Percentiles rank a stretch among this genome's conserved stretches.
phyloP scores from a whole-genome alignment of 2,113 vertebrate species.

The Python bivittatus region DNA sequence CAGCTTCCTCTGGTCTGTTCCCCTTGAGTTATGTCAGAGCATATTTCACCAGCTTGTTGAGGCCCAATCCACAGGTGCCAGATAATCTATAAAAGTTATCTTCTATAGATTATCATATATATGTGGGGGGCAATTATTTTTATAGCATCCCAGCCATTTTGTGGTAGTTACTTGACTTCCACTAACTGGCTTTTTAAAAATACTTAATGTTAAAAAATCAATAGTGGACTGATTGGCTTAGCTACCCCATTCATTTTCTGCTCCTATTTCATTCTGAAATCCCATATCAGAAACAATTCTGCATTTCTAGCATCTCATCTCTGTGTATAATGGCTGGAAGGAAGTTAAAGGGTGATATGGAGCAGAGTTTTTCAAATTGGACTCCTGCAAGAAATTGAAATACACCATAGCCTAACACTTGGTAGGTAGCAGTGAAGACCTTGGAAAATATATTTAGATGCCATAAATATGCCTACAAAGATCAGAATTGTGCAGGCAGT shows the following conservation, averaged over 20 bases:
- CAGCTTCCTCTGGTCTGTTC: neutral
- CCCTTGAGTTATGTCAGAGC: neutral
- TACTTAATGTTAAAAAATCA: neutral
- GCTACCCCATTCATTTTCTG: neutral
- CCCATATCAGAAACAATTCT: neutral
- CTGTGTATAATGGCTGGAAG: neutral
- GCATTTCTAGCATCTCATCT: neutral
- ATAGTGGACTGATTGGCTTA: neutral
- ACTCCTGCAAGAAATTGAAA: neutral
- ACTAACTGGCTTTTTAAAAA: neutral
- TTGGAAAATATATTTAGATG: neutral
- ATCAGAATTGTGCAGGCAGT: neutral
- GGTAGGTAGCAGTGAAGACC: neutral
- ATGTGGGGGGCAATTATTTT: neutral
- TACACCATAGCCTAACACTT: neutral
- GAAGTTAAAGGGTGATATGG: neutral
- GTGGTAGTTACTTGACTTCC: neutral
- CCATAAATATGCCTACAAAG: neutral
- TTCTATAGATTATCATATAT: too few species aligned
- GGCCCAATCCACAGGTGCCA: neutral
- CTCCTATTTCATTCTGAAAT: neutral
- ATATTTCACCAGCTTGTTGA: neutral
- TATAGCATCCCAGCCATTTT: neutral
- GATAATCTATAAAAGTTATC: neutral
- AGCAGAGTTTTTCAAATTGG: neutral